Percentiles rank a stretch among this genome's conserved stretches.
These are phyloP conservation scores for Elysia crispata DNA, from an alignment of 2,888 invertebrate genomes.

Conservation along the genomic window DNA sequence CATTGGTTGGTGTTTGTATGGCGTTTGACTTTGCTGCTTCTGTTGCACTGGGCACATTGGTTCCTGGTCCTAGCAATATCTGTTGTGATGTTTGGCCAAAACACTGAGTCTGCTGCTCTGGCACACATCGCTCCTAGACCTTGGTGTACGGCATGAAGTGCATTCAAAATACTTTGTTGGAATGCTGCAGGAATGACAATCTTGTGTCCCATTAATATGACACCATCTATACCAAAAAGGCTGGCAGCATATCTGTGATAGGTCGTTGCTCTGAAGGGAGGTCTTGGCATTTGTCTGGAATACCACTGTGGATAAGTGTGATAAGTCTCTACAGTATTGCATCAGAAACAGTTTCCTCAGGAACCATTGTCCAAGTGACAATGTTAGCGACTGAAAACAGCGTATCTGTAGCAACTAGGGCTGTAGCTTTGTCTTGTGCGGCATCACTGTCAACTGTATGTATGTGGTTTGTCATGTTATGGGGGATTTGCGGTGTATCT, in stretches of 20 bases:
- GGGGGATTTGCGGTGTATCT: constrained; percentile 34
- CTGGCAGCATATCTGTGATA: constrained; percentile 45
- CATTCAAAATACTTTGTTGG: constrained; percentile 45
- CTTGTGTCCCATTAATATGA: constrained; percentile 56
- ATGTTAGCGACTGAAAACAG: constrained; percentile 5
- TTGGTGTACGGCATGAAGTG: constrained; percentile 62
- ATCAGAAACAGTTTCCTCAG: constrained; percentile 45
- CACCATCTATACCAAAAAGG: constrained; percentile 50
- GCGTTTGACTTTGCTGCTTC: constrained; percentile 57
- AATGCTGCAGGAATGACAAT: constrained; percentile 58
- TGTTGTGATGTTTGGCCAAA: constrained; percentile 54
- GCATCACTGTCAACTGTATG: not conserved
- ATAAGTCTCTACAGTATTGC: constrained; percentile 22
- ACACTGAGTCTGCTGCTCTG: constrained; percentile 59
- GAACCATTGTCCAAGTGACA: constrained; percentile 50
- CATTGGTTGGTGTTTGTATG: constrained; percentile 52
- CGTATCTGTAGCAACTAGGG: not conserved
- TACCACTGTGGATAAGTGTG: constrained; percentile 39
- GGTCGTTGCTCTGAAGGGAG: constrained; percentile 7
- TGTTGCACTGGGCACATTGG: constrained; percentile 51
- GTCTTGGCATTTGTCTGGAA: constrained; percentile 28
- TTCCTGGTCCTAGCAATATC: constrained; percentile 22
- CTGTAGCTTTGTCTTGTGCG: not conserved
- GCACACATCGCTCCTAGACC: no score
- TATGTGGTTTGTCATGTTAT: no score